These are phyloP conservation scores for Rhagologus leucostigma DNA, from an alignment of 2,113 vertebrate species.

Conservation along the genomic window DNA sequence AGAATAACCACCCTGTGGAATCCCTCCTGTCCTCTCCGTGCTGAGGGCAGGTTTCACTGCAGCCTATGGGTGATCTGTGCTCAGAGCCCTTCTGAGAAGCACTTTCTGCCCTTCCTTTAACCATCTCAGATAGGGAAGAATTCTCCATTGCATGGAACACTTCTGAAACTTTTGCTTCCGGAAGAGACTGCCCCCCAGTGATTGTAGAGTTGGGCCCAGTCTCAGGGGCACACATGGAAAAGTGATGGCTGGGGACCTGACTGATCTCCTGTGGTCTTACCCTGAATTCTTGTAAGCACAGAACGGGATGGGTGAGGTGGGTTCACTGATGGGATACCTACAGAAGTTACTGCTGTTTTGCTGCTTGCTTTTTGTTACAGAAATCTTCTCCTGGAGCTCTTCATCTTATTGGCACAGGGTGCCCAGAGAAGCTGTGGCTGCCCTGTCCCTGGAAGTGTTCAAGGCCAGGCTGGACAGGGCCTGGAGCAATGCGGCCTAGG, in stretches of 20 bases:
- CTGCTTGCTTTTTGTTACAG: not conserved
- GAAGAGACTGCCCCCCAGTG: not conserved
- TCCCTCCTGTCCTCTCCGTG: fast-evolving
- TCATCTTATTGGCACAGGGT: not conserved
- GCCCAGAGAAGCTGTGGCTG: not conserved
- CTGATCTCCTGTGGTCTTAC: not conserved
- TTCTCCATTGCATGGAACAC: not conserved
- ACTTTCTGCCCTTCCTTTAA: not conserved
- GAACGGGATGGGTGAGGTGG: not conserved
- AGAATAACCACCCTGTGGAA: not conserved
- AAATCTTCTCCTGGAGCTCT: not conserved
- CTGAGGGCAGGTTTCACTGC: not conserved
- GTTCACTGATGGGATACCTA: not conserved
- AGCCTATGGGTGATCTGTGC: not conserved
- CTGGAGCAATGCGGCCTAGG: not conserved
- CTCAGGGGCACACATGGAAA: not conserved
- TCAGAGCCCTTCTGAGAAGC: not conserved
- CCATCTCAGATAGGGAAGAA: not conserved
- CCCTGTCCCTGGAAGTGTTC: not conserved
- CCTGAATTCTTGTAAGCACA: not conserved
- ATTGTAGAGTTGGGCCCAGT: not conserved
- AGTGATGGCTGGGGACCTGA: not conserved
- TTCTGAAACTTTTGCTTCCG: not conserved
- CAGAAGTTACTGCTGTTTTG: not conserved
- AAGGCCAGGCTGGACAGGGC: not conserved